These are phyloP conservation scores for Yasuhikotakia modesta DNA, from an alignment of 2,797 vertebrate species.

Conservation along the genomic window DNA sequence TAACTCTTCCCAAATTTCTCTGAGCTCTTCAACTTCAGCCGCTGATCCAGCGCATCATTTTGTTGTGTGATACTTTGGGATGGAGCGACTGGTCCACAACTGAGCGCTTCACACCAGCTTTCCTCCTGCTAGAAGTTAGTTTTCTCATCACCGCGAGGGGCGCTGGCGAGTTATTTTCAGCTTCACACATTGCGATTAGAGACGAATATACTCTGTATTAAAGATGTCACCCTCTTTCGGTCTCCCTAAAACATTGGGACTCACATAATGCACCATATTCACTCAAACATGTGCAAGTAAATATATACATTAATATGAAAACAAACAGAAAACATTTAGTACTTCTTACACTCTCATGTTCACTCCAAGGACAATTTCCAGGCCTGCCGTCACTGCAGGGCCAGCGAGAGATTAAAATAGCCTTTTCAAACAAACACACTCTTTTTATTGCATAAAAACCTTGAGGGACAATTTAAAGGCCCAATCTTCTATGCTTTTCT, in stretches of 20 bases:
- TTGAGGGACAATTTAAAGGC: not conserved
- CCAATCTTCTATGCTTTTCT: not conserved
- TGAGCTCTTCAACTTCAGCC: not conserved
- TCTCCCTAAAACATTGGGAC: not conserved
- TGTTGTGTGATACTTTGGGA: not conserved
- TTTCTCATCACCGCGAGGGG: not conserved
- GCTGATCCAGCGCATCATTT: not conserved
- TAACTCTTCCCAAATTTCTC: too few species aligned
- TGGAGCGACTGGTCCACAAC: not conserved
- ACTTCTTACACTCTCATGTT: not conserved
- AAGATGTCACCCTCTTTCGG: not conserved
- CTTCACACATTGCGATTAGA: not conserved
- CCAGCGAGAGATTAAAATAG: not conserved
- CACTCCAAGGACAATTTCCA: not conserved
- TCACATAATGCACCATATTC: not conserved
- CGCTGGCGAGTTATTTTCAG: not conserved
- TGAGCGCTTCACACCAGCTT: not conserved
- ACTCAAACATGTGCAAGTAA: not conserved
- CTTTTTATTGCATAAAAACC: not conserved
- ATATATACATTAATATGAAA: not conserved
- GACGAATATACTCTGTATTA: too few species aligned
- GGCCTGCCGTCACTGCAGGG: not conserved
- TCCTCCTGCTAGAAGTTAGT: not conserved
- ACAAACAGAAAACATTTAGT: not conserved
- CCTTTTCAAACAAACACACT: not conserved